Percentiles rank a stretch among this genome's conserved stretches.
phyloP scores from a whole-genome alignment of 2,797 vertebrate genomes.

The Gephyroberyx darwinii region DNA sequence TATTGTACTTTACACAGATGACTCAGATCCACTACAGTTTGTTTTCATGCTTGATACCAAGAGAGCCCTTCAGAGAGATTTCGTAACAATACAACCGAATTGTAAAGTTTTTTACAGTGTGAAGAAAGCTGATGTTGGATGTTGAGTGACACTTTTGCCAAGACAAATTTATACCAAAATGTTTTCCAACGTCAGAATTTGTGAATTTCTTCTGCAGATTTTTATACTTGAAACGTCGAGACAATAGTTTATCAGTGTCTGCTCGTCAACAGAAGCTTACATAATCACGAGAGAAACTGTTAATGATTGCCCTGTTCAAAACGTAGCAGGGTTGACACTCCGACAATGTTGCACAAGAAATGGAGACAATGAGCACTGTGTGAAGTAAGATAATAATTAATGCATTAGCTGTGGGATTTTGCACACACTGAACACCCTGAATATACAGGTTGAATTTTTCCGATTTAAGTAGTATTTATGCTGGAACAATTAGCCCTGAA shows the following conservation, averaged over 20 bases:
- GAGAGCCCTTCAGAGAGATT: slow-evolving; percentile 55
- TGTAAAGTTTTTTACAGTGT: slow-evolving; percentile 42
- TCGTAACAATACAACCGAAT: slow-evolving; percentile 13
- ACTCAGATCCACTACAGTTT: slow-evolving; percentile 56
- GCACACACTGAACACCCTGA: slow-evolving; percentile 49
- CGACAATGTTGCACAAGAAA: slow-evolving; percentile 26
- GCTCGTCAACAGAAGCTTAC: slow-evolving; percentile 25
- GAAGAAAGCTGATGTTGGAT: slow-evolving; percentile 27
- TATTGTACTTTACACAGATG: slow-evolving; percentile 61
- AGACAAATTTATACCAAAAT: slow-evolving; percentile 12
- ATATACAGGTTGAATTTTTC: slow-evolving; percentile 28
- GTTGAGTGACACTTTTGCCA: slow-evolving; percentile 14
- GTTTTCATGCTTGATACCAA: slow-evolving; percentile 61
- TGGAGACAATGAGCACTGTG: slow-evolving; percentile 35
- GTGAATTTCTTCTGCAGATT: not conserved
- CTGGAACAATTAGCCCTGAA: slow-evolving; percentile 51
- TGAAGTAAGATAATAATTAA: slow-evolving; percentile 57
- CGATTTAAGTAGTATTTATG: slow-evolving; percentile 47
- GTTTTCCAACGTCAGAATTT: not conserved
- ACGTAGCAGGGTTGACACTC: slow-evolving; percentile 27
- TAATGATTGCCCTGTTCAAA: slow-evolving; percentile 39
- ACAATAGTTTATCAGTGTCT: too few species aligned
- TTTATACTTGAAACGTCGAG: too few species aligned
- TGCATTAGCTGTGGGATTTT: slow-evolving; percentile 38
- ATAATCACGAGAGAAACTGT: slow-evolving; percentile 41